Evolutionary conservation across 2,797 vertebrate genomes (phyloP), one percentile per base, ranked within the genome.

Genomic region (Monodelphis domestica): DNA sequence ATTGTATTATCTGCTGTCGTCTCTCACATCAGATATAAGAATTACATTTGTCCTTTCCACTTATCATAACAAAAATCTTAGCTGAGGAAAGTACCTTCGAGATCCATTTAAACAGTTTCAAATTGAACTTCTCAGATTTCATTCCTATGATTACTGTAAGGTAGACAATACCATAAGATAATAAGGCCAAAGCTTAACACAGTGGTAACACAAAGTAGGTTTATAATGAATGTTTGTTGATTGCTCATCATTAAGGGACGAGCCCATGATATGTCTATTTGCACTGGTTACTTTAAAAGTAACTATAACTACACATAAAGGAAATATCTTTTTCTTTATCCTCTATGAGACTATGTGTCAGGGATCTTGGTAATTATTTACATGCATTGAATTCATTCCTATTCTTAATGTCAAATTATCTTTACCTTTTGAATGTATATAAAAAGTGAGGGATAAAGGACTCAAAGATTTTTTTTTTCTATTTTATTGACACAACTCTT

Each of bases 401-500:
- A n/a, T 7, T 38, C 12, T 78, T 2, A 78, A 78, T 45, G 3
- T 33, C 7, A 59, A 29, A 87, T 91, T 59, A 89, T 54, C 91
- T 52, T 88, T 63, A 52, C 5, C 17, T 4, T 89, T 54, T 92
- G 63, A 93, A 92, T 87, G 57, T 89, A 12, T 63, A 45, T n/a
- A 87, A 17, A 93, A 95, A 5, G 53, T 53, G 56, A 55, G 9
- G 70, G 52, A 96, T 4, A 94, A 84, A 53, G 89, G 54, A 21
- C 21, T 59, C 17, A 91, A 14, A 54, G n/a, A n/a, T n/a, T n/a
- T n/a, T 56, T 28, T 11, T 53, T 89, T 54, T 53, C 54, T 53
- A 54, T 96, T 97, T 97, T 92, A 93, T 93, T 96, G 93, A 93
- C 59, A 92, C 45, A 89, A 88, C 89, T 55, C 93, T 92, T 59